These are phyloP conservation scores for Psittacula echo DNA, from an alignment of 2,797 vertebrate species.

Conservation along the genomic window DNA sequence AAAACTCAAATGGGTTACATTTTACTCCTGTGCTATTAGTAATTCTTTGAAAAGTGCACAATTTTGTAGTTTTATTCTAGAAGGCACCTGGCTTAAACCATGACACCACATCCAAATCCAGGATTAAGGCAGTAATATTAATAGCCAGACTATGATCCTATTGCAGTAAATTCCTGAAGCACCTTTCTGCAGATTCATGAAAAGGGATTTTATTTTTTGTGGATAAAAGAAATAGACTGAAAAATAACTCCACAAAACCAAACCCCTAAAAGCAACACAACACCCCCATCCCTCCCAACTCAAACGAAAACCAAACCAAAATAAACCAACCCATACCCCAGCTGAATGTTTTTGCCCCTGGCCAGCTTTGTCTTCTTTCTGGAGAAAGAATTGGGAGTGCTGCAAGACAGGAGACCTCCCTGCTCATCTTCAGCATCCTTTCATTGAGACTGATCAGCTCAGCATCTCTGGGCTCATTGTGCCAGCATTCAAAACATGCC, in stretches of 20 bases:
- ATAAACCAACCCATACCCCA: not conserved
- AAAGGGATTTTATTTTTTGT: not conserved
- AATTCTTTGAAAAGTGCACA: not conserved
- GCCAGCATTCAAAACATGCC: not conserved
- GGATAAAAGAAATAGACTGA: not conserved
- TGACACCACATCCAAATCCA: not conserved
- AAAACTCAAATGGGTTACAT: not conserved
- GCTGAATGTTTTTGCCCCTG: not conserved
- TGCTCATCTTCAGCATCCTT: not conserved
- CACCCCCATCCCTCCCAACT: not conserved
- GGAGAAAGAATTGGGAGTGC: rapidly evolving
- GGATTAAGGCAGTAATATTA: not conserved
- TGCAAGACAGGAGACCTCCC: not conserved
- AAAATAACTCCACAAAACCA: rapidly evolving
- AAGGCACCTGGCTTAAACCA: not conserved
- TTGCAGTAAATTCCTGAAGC: not conserved
- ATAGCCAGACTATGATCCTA: not conserved
- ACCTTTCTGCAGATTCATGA: not conserved
- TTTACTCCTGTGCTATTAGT: not conserved
- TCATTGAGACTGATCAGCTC: rapidly evolving
- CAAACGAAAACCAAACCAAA: not conserved
- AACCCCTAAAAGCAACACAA: not conserved
- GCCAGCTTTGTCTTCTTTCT: not conserved
- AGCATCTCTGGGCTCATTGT: rapidly evolving
- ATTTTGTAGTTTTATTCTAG: not conserved